These are phyloP conservation scores for Nemopilema nomurai DNA, from an alignment of 30 jellyfish, hydroid and myxozoan genomes.

Conservation along the genomic window DNA sequence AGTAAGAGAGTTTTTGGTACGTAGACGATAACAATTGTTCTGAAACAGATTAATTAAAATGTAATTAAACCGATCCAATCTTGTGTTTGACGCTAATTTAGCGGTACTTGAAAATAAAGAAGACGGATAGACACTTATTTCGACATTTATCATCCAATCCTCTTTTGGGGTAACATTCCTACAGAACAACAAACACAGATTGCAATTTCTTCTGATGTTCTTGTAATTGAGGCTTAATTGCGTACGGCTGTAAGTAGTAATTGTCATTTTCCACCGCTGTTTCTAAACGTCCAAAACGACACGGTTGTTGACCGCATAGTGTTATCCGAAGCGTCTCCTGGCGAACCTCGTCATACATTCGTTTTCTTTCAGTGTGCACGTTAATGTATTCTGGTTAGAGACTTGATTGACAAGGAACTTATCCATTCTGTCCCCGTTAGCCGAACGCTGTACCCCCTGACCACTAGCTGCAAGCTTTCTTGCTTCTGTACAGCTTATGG, in stretches of 20 bases:
- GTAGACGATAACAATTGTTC: slow-evolving; percentile 23
- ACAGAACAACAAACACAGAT: not conserved
- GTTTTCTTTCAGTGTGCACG: not conserved
- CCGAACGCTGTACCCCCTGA: too few species aligned
- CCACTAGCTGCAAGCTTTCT: too few species aligned
- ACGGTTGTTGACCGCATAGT: too few species aligned
- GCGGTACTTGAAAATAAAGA: slow-evolving; percentile 43
- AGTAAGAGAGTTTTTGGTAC: slow-evolving; percentile 22
- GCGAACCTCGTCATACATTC: not conserved
- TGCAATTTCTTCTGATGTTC: not conserved
- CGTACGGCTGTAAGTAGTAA: not conserved
- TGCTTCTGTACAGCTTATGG: too few species aligned
- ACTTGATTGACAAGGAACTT: too few species aligned
- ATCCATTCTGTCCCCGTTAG: too few species aligned
- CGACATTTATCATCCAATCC: slow-evolving; percentile 8
- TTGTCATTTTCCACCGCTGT: not conserved
- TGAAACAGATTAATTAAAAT: slow-evolving; percentile 34
- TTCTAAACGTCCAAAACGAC: too few species aligned
- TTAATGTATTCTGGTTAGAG: not conserved
- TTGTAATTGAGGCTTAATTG: not conserved
- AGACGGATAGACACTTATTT: slow-evolving; percentile 39
- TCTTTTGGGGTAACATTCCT: not conserved
- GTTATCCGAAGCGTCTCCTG: too few species aligned
- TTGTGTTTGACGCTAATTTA: slow-evolving; percentile 41
- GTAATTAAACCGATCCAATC: slow-evolving; percentile 36